Evolutionary conservation across 2,797 vertebrate species (phyloP), one percentile per base, ranked within the genome.

Genomic region (Lophotriccus pileatus): DNA sequence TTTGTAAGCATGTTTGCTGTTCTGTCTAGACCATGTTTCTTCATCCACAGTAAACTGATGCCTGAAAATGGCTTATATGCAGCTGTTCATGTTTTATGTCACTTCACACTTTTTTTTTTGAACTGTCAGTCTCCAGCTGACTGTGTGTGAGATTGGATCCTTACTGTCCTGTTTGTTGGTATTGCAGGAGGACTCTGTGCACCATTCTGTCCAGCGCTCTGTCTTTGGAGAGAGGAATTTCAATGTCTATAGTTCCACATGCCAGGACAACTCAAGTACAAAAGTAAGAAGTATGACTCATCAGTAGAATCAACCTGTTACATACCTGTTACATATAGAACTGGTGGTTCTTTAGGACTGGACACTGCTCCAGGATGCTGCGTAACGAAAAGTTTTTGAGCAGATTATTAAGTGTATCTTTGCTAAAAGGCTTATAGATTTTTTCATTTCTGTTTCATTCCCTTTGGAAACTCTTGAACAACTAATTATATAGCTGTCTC

Each of bases 221-320:
- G 99, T 99, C 96, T 99, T 99, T 90, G 99, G 99, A 96, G 99
- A 99, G 98, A 99, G 98, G 98, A 99, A 98, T 98, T 98, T 99
- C 95, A 99, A 99, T 98, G 98, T 98, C 94, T 98, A 94, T 95
- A 97, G 97, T 82, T 97, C 97, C 91, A 96, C 97, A 76, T 96
- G 96, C 83, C 96, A 97, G 93, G 98, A 98, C 77, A 98, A 97
- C 93, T 95, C 96, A 18, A 87, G 96, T 79, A 96, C 97, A 81
- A 99, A 98, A 98, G 98, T 98, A 95, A 98, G 99, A 93, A 97
- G 79, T 73, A 58, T 86, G 93, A 95, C 84, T 92, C 93, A 67
- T 50, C 86, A 96, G 76, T 70, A 58, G 63, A 30, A 75, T 64
- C 73, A 69, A 39, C 78, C 50, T 83, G 81, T 81, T 90, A 84